Percentiles rank a stretch among this genome's conserved stretches.
Evolutionary conservation across 2,888 invertebrate genomes (phyloP).

Genomic region (Polymixis flavicincta): DNA sequence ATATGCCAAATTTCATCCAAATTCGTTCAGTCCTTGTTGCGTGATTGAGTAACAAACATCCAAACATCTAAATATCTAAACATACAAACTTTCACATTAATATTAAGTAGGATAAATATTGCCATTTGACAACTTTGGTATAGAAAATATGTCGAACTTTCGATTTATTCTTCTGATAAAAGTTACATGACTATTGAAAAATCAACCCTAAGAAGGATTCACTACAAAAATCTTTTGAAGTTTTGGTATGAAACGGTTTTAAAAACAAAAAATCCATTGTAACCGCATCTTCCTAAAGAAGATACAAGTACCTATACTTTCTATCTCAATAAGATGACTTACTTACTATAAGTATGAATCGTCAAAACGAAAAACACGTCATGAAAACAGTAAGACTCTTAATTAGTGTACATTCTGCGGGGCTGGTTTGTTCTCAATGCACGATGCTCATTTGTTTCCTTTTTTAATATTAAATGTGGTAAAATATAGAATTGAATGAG

Average conservation of each 20-base stretch:
- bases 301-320: background rate
- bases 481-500: slow-evolving; percentile 84
- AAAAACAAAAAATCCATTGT: background rate
- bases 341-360: background rate
- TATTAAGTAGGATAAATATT: too few relatives aligned
- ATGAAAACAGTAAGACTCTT: slow-evolving; percentile 57
- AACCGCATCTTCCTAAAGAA: background rate
- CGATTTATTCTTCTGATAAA: too few relatives aligned
- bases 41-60: too few relatives aligned
- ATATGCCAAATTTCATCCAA: too few relatives aligned
- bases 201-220: too few relatives aligned
- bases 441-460: slow-evolving; percentile 69
- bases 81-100: too few relatives aligned
- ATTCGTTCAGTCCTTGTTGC: too few relatives aligned
- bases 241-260: background rate
- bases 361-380: slow-evolving; percentile 37
- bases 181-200: too few relatives aligned
- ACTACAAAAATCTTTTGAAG: background rate
- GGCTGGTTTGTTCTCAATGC: slow-evolving; percentile 59
- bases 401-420: slow-evolving; percentile 59
- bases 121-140: too few relatives aligned
- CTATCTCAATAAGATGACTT: background rate
- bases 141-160: too few relatives aligned
- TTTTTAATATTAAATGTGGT: slow-evolving; percentile 76
- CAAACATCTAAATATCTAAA: too few relatives aligned